Conservation (phyloP, 2,113 vertebrate species). For the Megaceryle maxima region DNA sequence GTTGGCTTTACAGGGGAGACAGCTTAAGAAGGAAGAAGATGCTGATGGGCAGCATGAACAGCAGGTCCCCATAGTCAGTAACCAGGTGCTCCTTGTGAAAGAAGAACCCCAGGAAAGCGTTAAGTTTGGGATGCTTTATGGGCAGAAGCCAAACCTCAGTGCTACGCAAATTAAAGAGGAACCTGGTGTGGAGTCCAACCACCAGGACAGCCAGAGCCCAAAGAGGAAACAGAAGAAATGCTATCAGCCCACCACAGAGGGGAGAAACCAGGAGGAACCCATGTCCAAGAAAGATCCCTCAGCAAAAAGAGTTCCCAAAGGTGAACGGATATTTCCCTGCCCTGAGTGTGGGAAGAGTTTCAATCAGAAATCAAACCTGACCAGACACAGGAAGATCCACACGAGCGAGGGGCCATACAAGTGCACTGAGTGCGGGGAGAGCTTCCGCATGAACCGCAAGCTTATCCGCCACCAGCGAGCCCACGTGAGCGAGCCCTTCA, state of each 20-base stretch:
- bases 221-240: neutral
- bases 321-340: neutral
- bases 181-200: neutral
- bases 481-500: conserved; percentile 21
- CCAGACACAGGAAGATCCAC: conserved; percentile 50
- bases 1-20: neutral
- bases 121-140: neutral
- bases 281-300: neutral
- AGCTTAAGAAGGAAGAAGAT: neutral
- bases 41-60: neutral
- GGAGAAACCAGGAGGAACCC: neutral
- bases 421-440: neutral
- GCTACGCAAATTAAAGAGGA: conserved; percentile 1
- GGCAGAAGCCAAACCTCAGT: neutral
- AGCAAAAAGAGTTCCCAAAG: neutral
- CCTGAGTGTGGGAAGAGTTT: neutral
- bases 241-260: neutral
- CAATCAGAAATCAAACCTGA: conserved; percentile 42
- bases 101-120: neutral
- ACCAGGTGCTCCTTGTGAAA: neutral
- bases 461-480: neutral
- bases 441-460: conserved; percentile 25
- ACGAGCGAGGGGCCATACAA: neutral
- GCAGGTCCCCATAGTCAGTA: neutral
- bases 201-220: neutral